Conservation (phyloP, 2,797 vertebrate species). For the Cirrhinus molitorella region DNA sequence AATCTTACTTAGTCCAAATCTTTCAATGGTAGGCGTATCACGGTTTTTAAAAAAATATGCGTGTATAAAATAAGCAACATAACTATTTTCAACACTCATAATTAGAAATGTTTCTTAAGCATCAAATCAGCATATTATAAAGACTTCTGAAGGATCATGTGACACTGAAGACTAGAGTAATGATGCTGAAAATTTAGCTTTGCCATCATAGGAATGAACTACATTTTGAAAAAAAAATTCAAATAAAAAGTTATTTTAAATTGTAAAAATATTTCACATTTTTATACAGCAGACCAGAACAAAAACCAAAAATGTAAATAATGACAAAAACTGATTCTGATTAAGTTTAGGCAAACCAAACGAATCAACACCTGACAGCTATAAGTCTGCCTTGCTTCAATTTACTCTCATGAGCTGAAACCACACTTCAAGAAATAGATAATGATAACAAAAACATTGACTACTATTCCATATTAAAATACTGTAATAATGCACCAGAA, state of each 20-base stretch:
- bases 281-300: neutral
- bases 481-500: neutral
- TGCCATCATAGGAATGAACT: neutral
- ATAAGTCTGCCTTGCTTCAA: neutral
- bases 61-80: neutral
- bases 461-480: neutral
- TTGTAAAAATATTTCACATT: neutral
- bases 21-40: neutral
- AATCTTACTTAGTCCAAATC: neutral
- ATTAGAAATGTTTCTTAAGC: neutral
- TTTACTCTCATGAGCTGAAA: neutral
- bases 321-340: neutral
- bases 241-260: neutral
- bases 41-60: neutral
- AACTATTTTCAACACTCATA: neutral
- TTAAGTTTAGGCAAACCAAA: constrained; percentile 3
- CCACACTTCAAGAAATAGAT: too few relatives aligned
- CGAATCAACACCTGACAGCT: constrained; percentile 4
- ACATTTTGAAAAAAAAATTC: neutral
- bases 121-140: neutral
- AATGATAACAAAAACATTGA: neutral
- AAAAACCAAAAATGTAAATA: neutral
- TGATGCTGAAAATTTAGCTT: neutral
- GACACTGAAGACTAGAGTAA: neutral
- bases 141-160: neutral